Percentiles rank a stretch among this genome's conserved stretches.
Conservation (phyloP, 2,888 invertebrate genomes). For the Arrhopalites spinosus region DNA sequence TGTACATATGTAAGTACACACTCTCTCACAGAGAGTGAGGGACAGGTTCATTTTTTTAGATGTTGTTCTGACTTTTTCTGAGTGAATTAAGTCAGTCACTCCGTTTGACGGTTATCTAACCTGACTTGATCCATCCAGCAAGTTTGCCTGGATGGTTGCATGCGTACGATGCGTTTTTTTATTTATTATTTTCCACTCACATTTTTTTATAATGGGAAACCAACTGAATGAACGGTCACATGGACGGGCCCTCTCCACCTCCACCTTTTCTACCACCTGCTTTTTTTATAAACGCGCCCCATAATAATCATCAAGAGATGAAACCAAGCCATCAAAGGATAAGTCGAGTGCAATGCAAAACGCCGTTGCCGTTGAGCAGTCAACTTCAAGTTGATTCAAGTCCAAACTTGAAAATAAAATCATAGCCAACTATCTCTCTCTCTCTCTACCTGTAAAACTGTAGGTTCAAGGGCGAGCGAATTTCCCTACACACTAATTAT, state of each 20-base stretch:
- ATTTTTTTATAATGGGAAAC: not conserved
- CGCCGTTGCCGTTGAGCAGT: not conserved
- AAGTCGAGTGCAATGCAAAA: not conserved
- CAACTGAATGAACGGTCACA: not conserved
- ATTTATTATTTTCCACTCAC: too few relatives aligned
- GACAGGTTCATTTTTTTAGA: too few relatives aligned
- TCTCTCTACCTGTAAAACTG: not conserved
- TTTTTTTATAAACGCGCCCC: not conserved
- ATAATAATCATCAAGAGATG: conserved; percentile 13
- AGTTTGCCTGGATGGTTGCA: too few relatives aligned
- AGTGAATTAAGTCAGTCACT: conserved; percentile 5
- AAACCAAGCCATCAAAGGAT: conserved; percentile 16
- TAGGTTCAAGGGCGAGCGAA: conserved; percentile 34
- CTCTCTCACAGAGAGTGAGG: not conserved
- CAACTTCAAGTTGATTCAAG: conserved; percentile 2
- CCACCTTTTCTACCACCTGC: not conserved
- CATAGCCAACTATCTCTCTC: not conserved
- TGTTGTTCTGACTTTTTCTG: not conserved
- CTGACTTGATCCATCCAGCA: too few relatives aligned
- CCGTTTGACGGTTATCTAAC: not conserved
- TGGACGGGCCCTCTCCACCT: not conserved
- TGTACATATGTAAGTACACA: too few relatives aligned
- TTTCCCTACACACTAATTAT: conserved; percentile 32
- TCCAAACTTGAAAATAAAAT: conserved; percentile 12
- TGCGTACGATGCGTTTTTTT: too few relatives aligned